These are phyloP conservation scores for Siniperca knerii DNA, from an alignment of 2,113 vertebrate genomes.

Conservation along the genomic window DNA sequence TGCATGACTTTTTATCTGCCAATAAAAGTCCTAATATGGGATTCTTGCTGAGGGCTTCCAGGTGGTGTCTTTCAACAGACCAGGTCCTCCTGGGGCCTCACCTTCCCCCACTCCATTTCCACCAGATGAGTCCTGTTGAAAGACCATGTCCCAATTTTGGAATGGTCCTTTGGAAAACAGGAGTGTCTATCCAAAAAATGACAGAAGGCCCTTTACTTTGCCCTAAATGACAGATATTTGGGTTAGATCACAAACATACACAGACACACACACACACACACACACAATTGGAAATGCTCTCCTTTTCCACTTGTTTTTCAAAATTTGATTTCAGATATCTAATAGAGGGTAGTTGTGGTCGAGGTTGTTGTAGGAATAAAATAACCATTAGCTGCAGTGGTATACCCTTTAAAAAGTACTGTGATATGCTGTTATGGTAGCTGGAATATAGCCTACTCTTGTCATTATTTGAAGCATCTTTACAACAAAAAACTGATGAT, in stretches of 20 bases:
- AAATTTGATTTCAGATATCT: constrained; percentile 11
- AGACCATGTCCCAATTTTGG: constrained; percentile 56
- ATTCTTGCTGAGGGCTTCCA: constrained; percentile 57
- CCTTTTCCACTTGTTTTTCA: constrained; percentile 48
- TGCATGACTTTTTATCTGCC: constrained; percentile 15
- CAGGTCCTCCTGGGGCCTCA: constrained; percentile 63
- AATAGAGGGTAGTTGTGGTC: neutral
- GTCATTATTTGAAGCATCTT: constrained; percentile 8
- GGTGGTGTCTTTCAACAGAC: constrained; percentile 68
- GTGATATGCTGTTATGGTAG: neutral
- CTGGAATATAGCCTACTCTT: neutral
- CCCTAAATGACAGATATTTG: constrained; percentile 24
- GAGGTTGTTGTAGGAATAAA: neutral
- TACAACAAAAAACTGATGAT: neutral
- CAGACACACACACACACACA: neutral
- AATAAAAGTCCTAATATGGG: constrained; percentile 40
- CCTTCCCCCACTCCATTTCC: constrained; percentile 59
- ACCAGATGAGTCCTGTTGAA: constrained; percentile 62
- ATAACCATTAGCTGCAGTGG: neutral
- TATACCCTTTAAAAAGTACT: neutral
- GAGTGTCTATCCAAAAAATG: constrained; percentile 46
- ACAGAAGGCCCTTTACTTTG: constrained; percentile 33
- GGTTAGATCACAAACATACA: constrained; percentile 42
- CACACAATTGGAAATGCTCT: constrained; percentile 1
- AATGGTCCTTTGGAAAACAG: constrained; percentile 62